Evolutionary conservation across 1,140 invertebrate species (phyloP), one percentile per base, ranked within the genome.

Genomic region (roundworm (Caenorhabditis elegans)): DNA sequence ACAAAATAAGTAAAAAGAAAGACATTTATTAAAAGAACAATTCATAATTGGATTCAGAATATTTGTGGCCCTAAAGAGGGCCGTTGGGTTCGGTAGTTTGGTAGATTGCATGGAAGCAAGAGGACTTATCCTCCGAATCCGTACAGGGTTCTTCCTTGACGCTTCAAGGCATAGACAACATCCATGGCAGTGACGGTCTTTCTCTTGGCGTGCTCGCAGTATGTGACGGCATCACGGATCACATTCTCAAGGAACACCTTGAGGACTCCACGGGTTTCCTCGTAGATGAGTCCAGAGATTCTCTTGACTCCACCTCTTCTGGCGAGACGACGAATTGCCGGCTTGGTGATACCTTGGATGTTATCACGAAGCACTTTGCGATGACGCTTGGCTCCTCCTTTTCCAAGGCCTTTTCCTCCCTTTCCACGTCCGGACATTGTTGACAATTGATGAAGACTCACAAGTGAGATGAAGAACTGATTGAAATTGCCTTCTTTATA

Each of bases 131-230:
- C 92, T 36, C 92, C 92, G 85, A 92, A 93, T 85, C 92, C 91
- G 87, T 92, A 92, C n/a, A 92, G 87, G 39, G 92, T 92, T 75
- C 93, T 91, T 43, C 94, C 94, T 91, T 95, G 94, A 65, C 94
- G 90, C 90, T 95, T 95, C 84, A 95, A 90, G 31, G 94, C 94
- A 86, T 94, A 95, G 22, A 95, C 94, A 22, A 95, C 93, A 88
- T 95, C 94, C 94, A 95, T 95, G 76, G 94, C 94, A 13, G 94
- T 95, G 43, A 93, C 91, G 31, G 94, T 95, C 90, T 94, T 95
- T 84, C 94, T 91, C 91, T 94, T 94, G 84, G 93, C 93, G 90
- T 94, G 93, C 89, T 93, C 93, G 15, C 93, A 94, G 90, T 94
- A 94, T n/a, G 93, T 94, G 77, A 94, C 93, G 13, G 94, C 93